Base-by-base conservation (phyloP, 2,888 invertebrate species). In the Drosophila kokeensis region DNA sequence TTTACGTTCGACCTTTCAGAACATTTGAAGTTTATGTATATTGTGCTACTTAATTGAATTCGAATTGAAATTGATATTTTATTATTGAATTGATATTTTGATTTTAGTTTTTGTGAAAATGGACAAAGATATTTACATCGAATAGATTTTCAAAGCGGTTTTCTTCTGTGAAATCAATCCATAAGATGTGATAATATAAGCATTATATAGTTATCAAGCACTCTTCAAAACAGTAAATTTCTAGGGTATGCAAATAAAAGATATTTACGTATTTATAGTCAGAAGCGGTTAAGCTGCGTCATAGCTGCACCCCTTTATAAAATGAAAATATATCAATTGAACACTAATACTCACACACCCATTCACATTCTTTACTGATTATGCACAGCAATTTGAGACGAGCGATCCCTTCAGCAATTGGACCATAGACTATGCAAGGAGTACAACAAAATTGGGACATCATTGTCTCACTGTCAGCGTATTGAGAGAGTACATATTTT, bases 391-490 rank as follows among this genome's bases (percentile, higher is more conserved):
- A 68, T 76, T 90, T 50, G 90, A 93, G 65, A 92, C 94, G 69
- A 88, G 92, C 10, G 93, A 94, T 72, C 94, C 95, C 55, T 93
- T 94, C 24, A 94, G 95, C 65, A 94, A 94, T 72, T 97, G 96
- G 95, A 94, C 93, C 49, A 93, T 96, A 45, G 94, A 94, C 58
- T 97, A 96, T 92, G 93, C 94, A 21, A 91, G 91, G 50, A 92
- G 93, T 36, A 85, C 91, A 45, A 87, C 90, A 3, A 94, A 94
- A 69, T 94, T 95, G 34, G 95, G 96, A 4, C 92, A 93, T 27
- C 96, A 96, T 87, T 93, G 92, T 53, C 94, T 96, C 32, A 93
- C 94, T 79, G 94, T 97, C 2, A 78, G 89, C 65, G 94, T 95
- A 0, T 87, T 92, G 61, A 93, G 59, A 21, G 71, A 58, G 62